Percentiles rank a stretch among this genome's conserved stretches.
Conservation (phyloP, 2,113 vertebrate genomes). For the Panurus biarmicus region DNA sequence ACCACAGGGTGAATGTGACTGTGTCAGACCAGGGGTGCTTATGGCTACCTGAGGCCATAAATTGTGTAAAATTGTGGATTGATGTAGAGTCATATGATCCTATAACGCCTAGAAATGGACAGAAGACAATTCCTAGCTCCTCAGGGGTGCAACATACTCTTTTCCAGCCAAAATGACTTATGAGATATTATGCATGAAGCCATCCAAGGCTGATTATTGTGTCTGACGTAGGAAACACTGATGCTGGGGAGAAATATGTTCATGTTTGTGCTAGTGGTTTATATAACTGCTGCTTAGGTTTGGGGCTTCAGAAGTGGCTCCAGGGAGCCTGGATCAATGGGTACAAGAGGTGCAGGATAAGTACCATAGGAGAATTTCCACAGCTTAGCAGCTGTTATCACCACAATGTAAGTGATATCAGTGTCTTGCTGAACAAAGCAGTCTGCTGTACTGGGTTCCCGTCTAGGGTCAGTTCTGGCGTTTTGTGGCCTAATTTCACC, state of each 20-base stretch:
- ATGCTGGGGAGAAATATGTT: background rate
- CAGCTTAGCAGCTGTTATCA: background rate
- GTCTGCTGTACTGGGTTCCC: background rate
- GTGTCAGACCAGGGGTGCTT: accelerated
- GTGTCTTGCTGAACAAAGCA: conserved; percentile 17
- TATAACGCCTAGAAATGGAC: background rate
- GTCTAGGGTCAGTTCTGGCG: background rate
- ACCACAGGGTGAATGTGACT: background rate
- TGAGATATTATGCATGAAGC: background rate
- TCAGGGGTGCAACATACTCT: background rate
- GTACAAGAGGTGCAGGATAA: background rate
- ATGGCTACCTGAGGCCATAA: background rate
- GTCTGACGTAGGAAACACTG: background rate
- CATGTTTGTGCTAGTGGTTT: background rate
- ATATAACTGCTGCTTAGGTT: background rate
- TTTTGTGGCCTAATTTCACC: background rate
- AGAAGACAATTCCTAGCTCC: background rate
- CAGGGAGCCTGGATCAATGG: background rate
- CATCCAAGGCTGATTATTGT: background rate
- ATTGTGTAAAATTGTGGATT: background rate
- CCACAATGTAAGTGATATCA: background rate
- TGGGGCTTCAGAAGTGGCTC: background rate
- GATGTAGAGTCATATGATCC: background rate
- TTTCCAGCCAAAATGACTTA: background rate
- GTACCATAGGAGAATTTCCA: background rate